phyloP scores from a whole-genome alignment of 1,140 invertebrate species.

The Dolichoris vasculosae region DNA sequence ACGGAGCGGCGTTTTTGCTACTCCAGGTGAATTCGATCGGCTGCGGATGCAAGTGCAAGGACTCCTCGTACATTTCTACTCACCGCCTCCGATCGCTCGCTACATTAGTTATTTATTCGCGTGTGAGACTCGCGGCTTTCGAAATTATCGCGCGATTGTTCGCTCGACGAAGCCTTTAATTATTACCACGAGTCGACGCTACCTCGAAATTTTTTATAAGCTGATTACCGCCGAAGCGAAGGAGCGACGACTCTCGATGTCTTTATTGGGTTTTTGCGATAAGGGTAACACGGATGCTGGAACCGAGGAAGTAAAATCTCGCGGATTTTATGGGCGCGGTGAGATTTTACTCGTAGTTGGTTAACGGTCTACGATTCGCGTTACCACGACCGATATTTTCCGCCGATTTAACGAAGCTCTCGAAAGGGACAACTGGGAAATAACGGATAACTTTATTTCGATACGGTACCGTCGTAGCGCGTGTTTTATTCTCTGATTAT shows the following conservation, averaged over 20 bases:
- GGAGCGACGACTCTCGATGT: not conserved
- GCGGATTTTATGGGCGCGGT: not conserved
- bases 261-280: not conserved
- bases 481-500: not conserved
- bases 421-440: not conserved
- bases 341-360: not conserved
- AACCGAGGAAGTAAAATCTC: not conserved
- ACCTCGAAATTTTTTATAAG: not conserved
- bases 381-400: not conserved
- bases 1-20: not conserved
- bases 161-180: conserved; percentile 5
- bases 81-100: not conserved
- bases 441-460: not conserved
- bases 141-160: conserved; percentile 24
- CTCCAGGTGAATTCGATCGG: conserved; percentile 11
- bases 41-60: not conserved
- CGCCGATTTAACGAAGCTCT: not conserved
- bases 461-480: no score
- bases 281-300: not conserved
- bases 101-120: not conserved
- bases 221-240: not conserved
- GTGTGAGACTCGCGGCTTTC: not conserved
- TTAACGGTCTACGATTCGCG: not conserved
- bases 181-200: not conserved
- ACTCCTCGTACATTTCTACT: not conserved